Conservation (phyloP, 2,797 vertebrate species). For the Microcaecilia unicolor region DNA sequence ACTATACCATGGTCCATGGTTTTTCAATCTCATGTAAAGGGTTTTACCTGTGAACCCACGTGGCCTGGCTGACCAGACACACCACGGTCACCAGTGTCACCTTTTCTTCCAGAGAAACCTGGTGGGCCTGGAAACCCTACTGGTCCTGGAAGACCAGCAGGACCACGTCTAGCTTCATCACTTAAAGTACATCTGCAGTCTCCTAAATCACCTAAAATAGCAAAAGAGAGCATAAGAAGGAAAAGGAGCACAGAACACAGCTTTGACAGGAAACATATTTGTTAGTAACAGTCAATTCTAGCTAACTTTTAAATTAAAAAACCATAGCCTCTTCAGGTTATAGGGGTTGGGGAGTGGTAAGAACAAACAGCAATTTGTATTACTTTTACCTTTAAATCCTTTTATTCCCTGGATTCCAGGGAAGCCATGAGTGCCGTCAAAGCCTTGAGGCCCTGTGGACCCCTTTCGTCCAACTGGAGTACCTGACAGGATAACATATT, state of each 20-base stretch:
- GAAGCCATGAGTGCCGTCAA: slow-evolving; percentile 44
- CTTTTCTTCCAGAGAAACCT: slow-evolving; percentile 55
- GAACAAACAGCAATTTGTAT: too few species aligned
- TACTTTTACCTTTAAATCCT: slow-evolving; percentile 59
- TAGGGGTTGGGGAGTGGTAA: too few species aligned
- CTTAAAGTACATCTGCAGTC: slow-evolving; percentile 56
- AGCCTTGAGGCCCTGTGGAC: slow-evolving; percentile 34
- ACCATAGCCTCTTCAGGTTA: too few species aligned
- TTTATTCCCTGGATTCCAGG: slow-evolving; percentile 62
- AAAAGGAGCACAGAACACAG: slow-evolving; percentile 6
- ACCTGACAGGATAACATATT: slow-evolving; percentile 28
- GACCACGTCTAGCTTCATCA: slow-evolving; percentile 20
- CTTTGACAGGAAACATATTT: too few species aligned
- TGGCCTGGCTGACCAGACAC: slow-evolving; percentile 67
- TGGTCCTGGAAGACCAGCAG: slow-evolving; percentile 57
- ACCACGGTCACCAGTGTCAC: slow-evolving; percentile 73
- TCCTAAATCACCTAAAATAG: slow-evolving; percentile 71
- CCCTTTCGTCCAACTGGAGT: slow-evolving; percentile 46
- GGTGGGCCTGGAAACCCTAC: slow-evolving; percentile 58
- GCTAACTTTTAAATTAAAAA: too few species aligned
- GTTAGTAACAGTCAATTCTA: too few species aligned
- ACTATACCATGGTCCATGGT: too few species aligned
- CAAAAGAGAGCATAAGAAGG: neutral
- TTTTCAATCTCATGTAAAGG: too few species aligned
- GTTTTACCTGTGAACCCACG: slow-evolving; percentile 58